Percentiles rank a stretch among this genome's conserved stretches.
These are phyloP conservation scores for Heterochromis multidens DNA, from an alignment of 2,113 vertebrate genomes.

Conservation along the genomic window DNA sequence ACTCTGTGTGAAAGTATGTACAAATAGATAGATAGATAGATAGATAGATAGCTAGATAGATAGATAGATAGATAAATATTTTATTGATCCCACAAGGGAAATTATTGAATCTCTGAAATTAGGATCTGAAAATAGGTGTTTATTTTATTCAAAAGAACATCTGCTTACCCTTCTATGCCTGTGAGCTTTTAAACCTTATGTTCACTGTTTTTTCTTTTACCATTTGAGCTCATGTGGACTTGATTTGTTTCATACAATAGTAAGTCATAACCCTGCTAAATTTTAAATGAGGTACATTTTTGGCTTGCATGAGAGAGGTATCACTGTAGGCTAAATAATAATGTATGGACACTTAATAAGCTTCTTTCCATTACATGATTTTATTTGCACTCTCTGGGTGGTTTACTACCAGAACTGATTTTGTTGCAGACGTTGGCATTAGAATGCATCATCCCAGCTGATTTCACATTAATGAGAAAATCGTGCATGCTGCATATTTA, in stretches of 20 bases:
- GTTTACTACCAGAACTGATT: conserved; percentile 6
- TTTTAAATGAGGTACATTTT: neutral
- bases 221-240: neutral
- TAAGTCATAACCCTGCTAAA: neutral
- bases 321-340: neutral
- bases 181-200: conserved; percentile 5
- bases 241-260: neutral
- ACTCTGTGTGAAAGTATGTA: neutral
- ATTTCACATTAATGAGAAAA: conserved; percentile 40
- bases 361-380: neutral
- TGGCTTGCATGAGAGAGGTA: neutral
- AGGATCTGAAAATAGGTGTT: no score
- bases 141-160: conserved; percentile 12
- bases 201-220: neutral
- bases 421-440: neutral
- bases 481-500: neutral
- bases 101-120: neutral
- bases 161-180: conserved; percentile 4
- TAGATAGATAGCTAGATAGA: neutral
- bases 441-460: neutral
- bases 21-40: neutral
- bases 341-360: neutral
- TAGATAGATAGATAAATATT: neutral
- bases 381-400: neutral
- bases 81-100: neutral